phyloP scores from a whole-genome alignment of 1,140 invertebrate species.

The Diorhabda elongata region DNA sequence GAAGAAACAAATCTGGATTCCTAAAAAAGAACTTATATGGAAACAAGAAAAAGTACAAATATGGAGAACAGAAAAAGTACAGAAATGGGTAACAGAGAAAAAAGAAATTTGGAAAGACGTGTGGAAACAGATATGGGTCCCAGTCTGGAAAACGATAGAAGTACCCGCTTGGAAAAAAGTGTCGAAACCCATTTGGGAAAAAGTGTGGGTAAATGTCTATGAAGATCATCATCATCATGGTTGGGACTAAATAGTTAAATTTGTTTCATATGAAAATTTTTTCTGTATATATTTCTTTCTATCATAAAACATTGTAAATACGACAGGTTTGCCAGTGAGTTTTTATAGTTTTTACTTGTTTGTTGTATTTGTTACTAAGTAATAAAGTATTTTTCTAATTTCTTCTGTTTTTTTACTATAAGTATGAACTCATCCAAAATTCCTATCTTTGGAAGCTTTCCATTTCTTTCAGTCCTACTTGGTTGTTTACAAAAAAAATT shows the following conservation, averaged over 20 bases:
- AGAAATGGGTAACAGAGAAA: slow-evolving; percentile 63
- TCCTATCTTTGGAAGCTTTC: no score
- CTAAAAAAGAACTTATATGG: slow-evolving; percentile 69
- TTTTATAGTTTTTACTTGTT: slow-evolving; percentile 15
- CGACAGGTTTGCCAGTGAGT: slow-evolving; percentile 32
- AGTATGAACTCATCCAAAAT: no score
- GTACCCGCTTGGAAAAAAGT: slow-evolving; percentile 59
- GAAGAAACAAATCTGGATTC: slow-evolving; percentile 66
- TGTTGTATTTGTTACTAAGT: slow-evolving; percentile 16
- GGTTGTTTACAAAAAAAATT: no score
- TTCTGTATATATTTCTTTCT: slow-evolving; percentile 18
- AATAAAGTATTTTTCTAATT: no score
- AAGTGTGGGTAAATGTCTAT: slow-evolving; percentile 58
- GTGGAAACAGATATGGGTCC: slow-evolving; percentile 55
- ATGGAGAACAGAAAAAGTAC: slow-evolving; percentile 66
- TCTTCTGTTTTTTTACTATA: no score
- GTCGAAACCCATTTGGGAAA: slow-evolving; percentile 60
- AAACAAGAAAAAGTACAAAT: slow-evolving; percentile 68
- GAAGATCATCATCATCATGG: slow-evolving; percentile 47
- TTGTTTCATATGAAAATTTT: slow-evolving; percentile 35
- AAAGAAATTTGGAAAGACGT: slow-evolving; percentile 62
- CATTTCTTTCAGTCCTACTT: no score
- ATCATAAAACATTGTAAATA: slow-evolving; percentile 25
- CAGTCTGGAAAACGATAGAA: slow-evolving; percentile 58
- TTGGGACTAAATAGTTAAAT: slow-evolving; percentile 53